Percentiles rank a stretch among this genome's conserved stretches.
phyloP scores from a whole-genome alignment of 2,113 vertebrate genomes.

The Equus quagga region DNA sequence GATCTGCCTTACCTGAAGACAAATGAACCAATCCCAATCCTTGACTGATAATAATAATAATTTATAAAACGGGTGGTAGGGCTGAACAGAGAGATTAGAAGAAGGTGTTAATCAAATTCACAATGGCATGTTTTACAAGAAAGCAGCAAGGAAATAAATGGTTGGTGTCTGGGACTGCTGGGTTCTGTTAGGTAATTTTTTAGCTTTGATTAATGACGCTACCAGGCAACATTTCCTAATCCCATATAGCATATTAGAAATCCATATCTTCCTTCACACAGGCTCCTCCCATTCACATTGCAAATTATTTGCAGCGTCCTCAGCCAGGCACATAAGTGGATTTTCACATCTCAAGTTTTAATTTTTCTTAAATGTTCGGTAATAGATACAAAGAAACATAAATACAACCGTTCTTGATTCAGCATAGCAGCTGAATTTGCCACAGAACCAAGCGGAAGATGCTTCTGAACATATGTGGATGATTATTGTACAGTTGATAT shows the following conservation, averaged over 20 bases:
- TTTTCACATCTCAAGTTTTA: constrained; percentile 4
- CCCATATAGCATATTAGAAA: constrained; percentile 4
- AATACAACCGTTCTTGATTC: constrained; percentile 20
- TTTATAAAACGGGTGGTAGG: constrained; percentile 56
- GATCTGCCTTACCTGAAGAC: constrained; percentile 49
- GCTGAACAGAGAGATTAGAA: constrained; percentile 56
- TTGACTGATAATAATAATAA: constrained; percentile 18
- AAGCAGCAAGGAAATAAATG: neutral
- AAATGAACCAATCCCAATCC: constrained; percentile 30
- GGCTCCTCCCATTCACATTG: neutral
- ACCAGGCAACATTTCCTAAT: neutral
- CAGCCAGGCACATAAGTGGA: neutral
- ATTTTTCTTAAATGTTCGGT: constrained; percentile 51
- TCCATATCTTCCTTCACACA: neutral
- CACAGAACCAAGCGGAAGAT: neutral
- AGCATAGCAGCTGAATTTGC: neutral
- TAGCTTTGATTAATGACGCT: constrained; percentile 53
- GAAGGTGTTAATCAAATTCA: constrained; percentile 60
- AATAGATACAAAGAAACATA: neutral
- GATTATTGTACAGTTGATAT: neutral
- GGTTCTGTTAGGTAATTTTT: constrained; percentile 17
- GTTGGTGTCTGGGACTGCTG: neutral
- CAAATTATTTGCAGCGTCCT: neutral
- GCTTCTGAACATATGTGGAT: neutral
- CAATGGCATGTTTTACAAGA: constrained; percentile 35